Percentiles rank a stretch among this genome's conserved stretches.
phyloP scores from a whole-genome alignment of 1,140 invertebrate species.

The Metaphire vulgaris region DNA sequence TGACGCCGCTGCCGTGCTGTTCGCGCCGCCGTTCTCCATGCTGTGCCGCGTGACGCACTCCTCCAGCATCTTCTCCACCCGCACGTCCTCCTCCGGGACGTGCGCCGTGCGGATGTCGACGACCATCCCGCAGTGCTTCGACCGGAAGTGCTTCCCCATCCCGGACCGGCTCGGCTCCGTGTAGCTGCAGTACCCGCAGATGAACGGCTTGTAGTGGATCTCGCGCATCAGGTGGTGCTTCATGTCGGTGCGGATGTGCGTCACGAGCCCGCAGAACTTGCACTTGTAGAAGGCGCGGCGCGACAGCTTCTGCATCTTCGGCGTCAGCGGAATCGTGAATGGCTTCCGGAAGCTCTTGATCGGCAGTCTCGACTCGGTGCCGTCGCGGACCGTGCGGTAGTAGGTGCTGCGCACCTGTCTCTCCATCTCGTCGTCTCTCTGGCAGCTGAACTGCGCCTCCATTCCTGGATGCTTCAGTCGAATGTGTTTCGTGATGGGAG shows the following conservation, averaged over 20 bases:
- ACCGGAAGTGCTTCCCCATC: conserved; percentile 20
- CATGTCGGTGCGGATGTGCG: conserved; percentile 18
- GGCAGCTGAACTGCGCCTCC: conserved; percentile 6
- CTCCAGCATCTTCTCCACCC: neutral
- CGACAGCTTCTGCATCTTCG: conserved; percentile 3
- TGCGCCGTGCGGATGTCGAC: neutral
- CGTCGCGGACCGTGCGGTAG: neutral
- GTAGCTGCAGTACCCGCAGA: conserved; percentile 23
- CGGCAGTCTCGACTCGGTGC: neutral
- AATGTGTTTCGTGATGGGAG: conserved; percentile 24
- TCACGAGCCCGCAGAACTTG: conserved; percentile 15
- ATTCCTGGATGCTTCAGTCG: conserved; percentile 15
- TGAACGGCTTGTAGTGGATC: conserved; percentile 19
- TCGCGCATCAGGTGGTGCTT: conserved; percentile 23
- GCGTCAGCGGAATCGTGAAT: neutral
- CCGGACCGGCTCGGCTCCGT: conserved; percentile 11
- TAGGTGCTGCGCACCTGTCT: conserved; percentile 11
- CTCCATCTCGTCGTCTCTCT: conserved; percentile 16
- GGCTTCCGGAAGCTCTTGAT: neutral
- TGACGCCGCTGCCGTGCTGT: neutral
- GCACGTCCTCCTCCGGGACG: conserved; percentile 1
- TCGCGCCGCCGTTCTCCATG: too few species aligned
- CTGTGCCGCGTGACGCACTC: neutral
- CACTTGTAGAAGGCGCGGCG: conserved; percentile 16
- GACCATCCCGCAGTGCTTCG: conserved; percentile 14